phyloP scores from a whole-genome alignment of 2,797 vertebrate genomes.

The Paedocypris micromegethes region DNA sequence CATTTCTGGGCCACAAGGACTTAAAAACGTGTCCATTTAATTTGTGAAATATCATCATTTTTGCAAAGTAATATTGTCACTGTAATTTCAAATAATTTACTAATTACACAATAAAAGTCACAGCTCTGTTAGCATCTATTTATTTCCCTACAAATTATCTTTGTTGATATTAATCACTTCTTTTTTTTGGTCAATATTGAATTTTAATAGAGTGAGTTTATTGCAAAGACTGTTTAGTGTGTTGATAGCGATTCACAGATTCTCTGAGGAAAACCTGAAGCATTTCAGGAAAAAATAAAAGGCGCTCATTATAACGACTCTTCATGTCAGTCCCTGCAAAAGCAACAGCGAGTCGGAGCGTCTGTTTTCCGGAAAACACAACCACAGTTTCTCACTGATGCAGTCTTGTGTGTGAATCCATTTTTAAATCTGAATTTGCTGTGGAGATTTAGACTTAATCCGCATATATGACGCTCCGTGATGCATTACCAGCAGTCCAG shows the following conservation, averaged over 20 bases:
- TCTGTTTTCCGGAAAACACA: slow-evolving; percentile 1
- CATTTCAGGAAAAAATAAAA: slow-evolving; percentile 13
- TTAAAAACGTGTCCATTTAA: no score
- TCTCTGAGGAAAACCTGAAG: not conserved
- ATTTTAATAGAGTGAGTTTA: slow-evolving; percentile 6
- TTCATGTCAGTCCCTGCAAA: slow-evolving; percentile 2
- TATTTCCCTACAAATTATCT: not conserved
- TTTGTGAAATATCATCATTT: no score
- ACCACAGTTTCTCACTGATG: slow-evolving; percentile 10
- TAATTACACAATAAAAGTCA: no score
- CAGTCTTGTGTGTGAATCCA: slow-evolving; percentile 9
- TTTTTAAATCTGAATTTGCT: slow-evolving; percentile 5
- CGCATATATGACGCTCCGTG: slow-evolving; percentile 8
- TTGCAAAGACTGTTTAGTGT: not conserved
- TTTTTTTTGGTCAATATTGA: not conserved
- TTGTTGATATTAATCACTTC: not conserved
- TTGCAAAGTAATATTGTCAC: no score
- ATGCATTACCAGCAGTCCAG: slow-evolving; percentile 10
- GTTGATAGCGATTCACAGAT: slow-evolving; percentile 4
- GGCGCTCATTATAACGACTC: slow-evolving; percentile 10
- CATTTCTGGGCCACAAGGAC: no score
- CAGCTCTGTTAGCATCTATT: not conserved
- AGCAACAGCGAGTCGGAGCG: slow-evolving; percentile 2
- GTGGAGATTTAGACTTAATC: slow-evolving; percentile 28
- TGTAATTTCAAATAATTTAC: no score